phyloP scores from a whole-genome alignment of 92 coral and sea anemone genomes.

The Epizoanthus ramosus region DNA sequence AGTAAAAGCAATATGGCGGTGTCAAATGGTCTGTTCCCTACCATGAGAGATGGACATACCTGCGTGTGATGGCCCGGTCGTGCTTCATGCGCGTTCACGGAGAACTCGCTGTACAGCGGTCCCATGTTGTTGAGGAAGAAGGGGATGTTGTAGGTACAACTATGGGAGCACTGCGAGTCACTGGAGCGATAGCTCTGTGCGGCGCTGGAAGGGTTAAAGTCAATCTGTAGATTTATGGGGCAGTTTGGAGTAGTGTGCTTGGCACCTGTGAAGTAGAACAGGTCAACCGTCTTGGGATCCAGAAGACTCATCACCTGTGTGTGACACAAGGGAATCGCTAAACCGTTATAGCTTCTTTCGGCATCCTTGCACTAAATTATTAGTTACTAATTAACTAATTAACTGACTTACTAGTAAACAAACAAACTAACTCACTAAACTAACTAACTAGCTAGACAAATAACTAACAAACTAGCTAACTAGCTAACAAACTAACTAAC shows the following conservation, averaged over 20 bases:
- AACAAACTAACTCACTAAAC: no score
- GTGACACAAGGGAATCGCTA: no score
- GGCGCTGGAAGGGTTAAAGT: constrained; percentile 85
- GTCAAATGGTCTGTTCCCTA: no score
- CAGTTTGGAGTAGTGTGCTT: constrained; percentile 90
- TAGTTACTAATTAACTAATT: no score
- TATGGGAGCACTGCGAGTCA: constrained; percentile 48
- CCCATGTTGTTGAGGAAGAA: constrained; percentile 92
- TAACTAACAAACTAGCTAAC: no score
- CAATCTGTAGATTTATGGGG: constrained; percentile 70
- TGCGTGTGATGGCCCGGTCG: constrained; percentile 99
- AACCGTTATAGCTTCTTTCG: no score
- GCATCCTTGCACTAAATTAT: no score
- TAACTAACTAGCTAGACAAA: no score
- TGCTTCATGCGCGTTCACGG: constrained; percentile 93
- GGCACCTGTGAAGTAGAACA: constrained; percentile 87
- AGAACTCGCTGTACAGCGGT: constrained; percentile 77
- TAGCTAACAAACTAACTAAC: no score
- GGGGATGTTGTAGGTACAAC: constrained; percentile 70
- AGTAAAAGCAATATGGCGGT: no score
- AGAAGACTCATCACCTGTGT: constrained; percentile 77
- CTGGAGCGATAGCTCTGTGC: constrained; percentile 75
- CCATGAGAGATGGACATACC: constrained; percentile 59
- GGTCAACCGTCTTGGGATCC: constrained; percentile 81
- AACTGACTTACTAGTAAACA: no score